Base-by-base conservation (phyloP, 2,888 invertebrate genomes). In the Caenorhabditis sp. region DNA sequence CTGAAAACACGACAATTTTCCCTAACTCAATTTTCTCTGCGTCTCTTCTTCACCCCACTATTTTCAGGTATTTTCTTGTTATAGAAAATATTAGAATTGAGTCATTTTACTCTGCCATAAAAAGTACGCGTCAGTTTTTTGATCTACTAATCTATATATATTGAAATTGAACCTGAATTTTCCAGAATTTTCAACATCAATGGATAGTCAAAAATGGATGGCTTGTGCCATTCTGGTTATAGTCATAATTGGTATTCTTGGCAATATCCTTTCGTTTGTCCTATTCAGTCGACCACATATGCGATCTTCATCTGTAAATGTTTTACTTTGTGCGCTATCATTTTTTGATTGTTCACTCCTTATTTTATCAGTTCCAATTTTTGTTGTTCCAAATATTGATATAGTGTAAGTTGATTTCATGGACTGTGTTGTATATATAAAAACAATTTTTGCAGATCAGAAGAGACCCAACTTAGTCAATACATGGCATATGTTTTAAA, bases 301-400 rank as follows among this genome's bases (percentile, higher is more conserved):
- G 83, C 49, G 82, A 63, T 62, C 77, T 14, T 80, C 82, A 31
- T 81, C 81, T 23, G 85, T 80, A 38, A 85, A 85, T 66, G 80
- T 83, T 12, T 76, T 85, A 4, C 76, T 86, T 12, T 79, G 83
- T 43, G 86, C 82, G 1, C 70, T 86, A 26, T 80, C 83, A n/a
- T 77, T 84, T 64, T 77, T 84, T 70, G 86, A 86, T 67, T 78
- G 84, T 50, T 75, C 77, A 20, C 76, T 86, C 14, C 80, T 86
- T 17, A 63, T 85, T 20, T 77, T 85, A 38, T 77, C 83, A 26
- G 70, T 87, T 25, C 86, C 86, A 53, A 85, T 84, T 2, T 87
- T 86, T 67, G 83, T 85, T 26, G 76, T 86, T 53, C 84, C 85
- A 12, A 81, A 80, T 58, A 68, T 87, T 43, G 77, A 76, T 50